A percentile compares a stretch with the other conserved stretches of the same genome.
phyloP scores from a whole-genome alignment of 2,113 vertebrate genomes.

The Columba livia region DNA sequence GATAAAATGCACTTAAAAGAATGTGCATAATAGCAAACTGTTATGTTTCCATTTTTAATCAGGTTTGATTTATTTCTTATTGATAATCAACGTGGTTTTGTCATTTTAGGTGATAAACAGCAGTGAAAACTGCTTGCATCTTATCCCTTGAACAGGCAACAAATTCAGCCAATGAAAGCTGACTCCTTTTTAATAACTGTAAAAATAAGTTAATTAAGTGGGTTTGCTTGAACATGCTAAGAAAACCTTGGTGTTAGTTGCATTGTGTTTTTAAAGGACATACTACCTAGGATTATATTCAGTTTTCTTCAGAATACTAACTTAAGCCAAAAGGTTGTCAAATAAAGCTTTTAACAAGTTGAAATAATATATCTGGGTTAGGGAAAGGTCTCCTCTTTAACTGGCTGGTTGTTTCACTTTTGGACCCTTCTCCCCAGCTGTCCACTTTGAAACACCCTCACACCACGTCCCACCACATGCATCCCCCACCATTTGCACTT shows the following conservation, averaged over 20 bases:
- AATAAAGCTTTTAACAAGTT: neutral
- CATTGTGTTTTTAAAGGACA: neutral
- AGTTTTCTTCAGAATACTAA: neutral
- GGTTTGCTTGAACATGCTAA: neutral
- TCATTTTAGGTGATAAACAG: neutral
- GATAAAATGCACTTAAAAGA: neutral
- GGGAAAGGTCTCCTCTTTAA: neutral
- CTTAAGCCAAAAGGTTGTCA: neutral
- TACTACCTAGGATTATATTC: neutral
- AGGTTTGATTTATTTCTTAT: neutral
- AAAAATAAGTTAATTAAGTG: neutral
- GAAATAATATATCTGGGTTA: neutral
- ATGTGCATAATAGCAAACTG: neutral
- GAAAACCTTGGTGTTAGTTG: neutral
- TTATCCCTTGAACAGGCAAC: neutral
- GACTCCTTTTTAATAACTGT: neutral
- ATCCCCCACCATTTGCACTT: neutral
- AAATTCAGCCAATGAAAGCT: neutral
- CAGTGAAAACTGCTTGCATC: neutral
- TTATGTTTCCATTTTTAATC: neutral
- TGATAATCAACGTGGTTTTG: neutral
- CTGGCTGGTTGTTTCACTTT: neutral
- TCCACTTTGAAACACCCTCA: neutral
- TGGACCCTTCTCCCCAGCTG: neutral
- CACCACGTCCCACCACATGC: no score